These are phyloP conservation scores for Apodemia mormo DNA, from an alignment of 2,888 invertebrate genomes.

Conservation along the genomic window DNA sequence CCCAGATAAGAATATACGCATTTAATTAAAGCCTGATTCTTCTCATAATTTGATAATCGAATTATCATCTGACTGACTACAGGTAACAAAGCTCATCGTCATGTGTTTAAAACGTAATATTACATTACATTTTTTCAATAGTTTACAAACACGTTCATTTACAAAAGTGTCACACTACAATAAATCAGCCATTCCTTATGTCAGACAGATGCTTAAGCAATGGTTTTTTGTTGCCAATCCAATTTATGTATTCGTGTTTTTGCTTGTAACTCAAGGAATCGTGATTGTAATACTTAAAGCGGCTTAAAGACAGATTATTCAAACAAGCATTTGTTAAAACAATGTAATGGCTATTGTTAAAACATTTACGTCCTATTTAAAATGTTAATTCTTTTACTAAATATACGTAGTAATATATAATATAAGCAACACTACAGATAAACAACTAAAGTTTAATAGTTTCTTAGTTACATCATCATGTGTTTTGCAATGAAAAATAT, in stretches of 20 bases:
- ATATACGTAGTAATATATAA: not conserved
- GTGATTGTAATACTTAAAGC: constrained; percentile 28
- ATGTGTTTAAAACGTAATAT: constrained; percentile 1
- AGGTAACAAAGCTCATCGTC: not conserved
- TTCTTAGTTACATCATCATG: too few relatives aligned
- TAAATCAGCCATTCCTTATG: constrained; percentile 28
- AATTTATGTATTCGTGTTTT: constrained; percentile 30
- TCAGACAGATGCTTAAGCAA: constrained; percentile 28
- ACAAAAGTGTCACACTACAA: constrained; percentile 8
- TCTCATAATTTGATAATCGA: too few relatives aligned
- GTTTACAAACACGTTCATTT: not conserved
- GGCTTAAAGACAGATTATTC: constrained; percentile 4
- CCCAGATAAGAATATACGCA: too few relatives aligned
- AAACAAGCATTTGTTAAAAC: constrained; percentile 6
- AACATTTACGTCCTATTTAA: not conserved
- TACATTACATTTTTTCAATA: not conserved
- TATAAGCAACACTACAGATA: too few relatives aligned
- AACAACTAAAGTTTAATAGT: too few relatives aligned
- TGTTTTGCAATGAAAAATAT: too few relatives aligned
- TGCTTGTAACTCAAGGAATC: constrained; percentile 28
- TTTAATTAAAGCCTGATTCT: too few relatives aligned
- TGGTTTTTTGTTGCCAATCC: constrained; percentile 33
- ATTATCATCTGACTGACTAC: not conserved
- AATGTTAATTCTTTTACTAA: not conserved
- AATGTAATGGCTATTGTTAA: constrained; percentile 1